Evolutionary conservation across 2,113 vertebrate species (phyloP), one percentile per base, ranked within the genome.

Genomic region (Pseudolaguvia tuberculata): DNA sequence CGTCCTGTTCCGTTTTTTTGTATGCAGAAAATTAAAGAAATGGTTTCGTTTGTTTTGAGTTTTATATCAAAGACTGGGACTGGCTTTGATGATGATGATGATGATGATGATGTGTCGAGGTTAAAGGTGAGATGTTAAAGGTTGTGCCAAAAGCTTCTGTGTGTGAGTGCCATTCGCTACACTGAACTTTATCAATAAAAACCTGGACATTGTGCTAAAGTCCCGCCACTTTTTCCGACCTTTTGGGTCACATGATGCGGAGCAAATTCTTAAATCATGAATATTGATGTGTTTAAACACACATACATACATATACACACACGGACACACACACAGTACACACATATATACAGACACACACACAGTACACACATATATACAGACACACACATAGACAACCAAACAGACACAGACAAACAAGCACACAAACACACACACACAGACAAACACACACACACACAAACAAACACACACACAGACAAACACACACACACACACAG

Each of bases 171-270:
- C 66, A 78, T 71, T 71, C 58, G 72, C 79, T 81, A 78, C 76
- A 78, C 79, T 75, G 79, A 72, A 81, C 72, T 78, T 80, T 80
- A 80, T n/a, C 75, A 81, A 81, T 81, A 79, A 81, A 73, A 81
- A 78, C 75, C 76, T 81, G 71, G 72, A 78, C 79, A 75, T 70
- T 81, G 72, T 81, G 75, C 66, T 67, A 66, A 65, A 61, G 52
- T 50, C n/a, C 39, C 25, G 75, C 58, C 79, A 75, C 42, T 45
- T 68, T 75, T 25, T 78, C 50, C 47, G 18, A 5, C 20, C 1
- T 39, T 18, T 52, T 6, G 23, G 47, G 25, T 63, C 72, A 63
- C 47, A 39, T 52, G 58, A 52, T 50, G 50, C 29, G 51, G 58
- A 51, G 45, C 45, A 61, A 12, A 51, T 25, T 47, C 23, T 47